These are phyloP conservation scores for Prochilodus magdalenae DNA, from an alignment of 2,113 vertebrate genomes.

Conservation along the genomic window DNA sequence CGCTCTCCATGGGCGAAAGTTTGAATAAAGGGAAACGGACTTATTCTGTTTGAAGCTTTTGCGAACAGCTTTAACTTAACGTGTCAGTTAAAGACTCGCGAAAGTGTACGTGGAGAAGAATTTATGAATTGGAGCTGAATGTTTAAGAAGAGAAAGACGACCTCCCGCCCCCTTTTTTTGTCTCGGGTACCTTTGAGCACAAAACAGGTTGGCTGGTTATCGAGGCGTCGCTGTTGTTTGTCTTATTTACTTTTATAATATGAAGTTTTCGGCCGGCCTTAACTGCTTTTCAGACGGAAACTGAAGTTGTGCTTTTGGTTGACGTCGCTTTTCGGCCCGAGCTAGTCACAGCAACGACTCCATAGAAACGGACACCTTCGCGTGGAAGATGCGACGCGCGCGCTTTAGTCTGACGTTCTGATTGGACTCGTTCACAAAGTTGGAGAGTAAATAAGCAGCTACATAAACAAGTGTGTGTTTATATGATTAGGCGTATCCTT, in stretches of 20 bases:
- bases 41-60: no score
- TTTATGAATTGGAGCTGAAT: background rate
- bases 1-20: slow-evolving; percentile 72
- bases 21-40: slow-evolving; percentile 57
- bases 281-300: background rate
- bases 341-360: background rate
- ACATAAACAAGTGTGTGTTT: no score
- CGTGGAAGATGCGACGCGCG: slow-evolving; percentile 12
- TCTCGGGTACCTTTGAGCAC: background rate
- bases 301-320: background rate
- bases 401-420: background rate
- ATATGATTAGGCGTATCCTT: no score
- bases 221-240: no score
- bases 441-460: background rate
- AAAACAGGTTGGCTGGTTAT: no score
- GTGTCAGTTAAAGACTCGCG: background rate
- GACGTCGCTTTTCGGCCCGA: background rate
- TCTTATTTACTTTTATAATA: no score
- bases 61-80: no score
- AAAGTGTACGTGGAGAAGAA: no score
- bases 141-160: slow-evolving; percentile 3
- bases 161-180: slow-evolving; percentile 19
- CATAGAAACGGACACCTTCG: background rate
- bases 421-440: background rate
- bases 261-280: background rate